Conservation (phyloP, 2,888 invertebrate genomes). For the Hedya salicella region DNA sequence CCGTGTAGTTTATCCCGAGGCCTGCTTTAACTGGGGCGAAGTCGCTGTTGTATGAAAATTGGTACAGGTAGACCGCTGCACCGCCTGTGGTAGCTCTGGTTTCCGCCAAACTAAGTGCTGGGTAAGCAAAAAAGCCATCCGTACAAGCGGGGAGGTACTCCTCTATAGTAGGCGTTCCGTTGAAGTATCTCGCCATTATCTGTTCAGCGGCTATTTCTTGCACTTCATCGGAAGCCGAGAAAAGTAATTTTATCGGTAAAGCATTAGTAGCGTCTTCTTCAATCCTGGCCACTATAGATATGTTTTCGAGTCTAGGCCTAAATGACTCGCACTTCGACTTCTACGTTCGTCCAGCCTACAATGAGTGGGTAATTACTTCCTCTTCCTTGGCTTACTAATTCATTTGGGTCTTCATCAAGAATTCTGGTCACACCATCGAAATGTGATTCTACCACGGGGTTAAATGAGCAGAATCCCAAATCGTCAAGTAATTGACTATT, state of each 20-base stretch:
- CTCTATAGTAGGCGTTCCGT: constrained; percentile 57
- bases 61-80: constrained; percentile 80
- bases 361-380: constrained; percentile 67
- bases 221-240: constrained; percentile 49
- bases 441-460: constrained; percentile 67
- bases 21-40: constrained; percentile 74
- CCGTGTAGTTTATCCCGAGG: constrained; percentile 66
- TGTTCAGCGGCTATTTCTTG: constrained; percentile 34
- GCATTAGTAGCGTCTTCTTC: constrained; percentile 54
- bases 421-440: constrained; percentile 65
- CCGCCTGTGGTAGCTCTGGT: constrained; percentile 53
- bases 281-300: constrained; percentile 58
- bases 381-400: constrained; percentile 60
- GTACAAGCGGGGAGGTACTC: constrained; percentile 61
- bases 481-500: constrained; percentile 59
- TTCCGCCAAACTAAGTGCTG: constrained; percentile 63
- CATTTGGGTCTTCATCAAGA: constrained; percentile 68
- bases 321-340: constrained; percentile 74
- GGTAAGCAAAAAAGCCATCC: constrained; percentile 66
- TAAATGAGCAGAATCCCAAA: constrained; percentile 64
- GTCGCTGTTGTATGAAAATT: constrained; percentile 80
- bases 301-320: constrained; percentile 58
- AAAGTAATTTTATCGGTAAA: constrained; percentile 57
- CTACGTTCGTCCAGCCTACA: constrained; percentile 67
- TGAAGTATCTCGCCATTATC: constrained; percentile 55